phyloP scores from a whole-genome alignment of 2,888 invertebrate species.

The Zelleria hepariella region DNA sequence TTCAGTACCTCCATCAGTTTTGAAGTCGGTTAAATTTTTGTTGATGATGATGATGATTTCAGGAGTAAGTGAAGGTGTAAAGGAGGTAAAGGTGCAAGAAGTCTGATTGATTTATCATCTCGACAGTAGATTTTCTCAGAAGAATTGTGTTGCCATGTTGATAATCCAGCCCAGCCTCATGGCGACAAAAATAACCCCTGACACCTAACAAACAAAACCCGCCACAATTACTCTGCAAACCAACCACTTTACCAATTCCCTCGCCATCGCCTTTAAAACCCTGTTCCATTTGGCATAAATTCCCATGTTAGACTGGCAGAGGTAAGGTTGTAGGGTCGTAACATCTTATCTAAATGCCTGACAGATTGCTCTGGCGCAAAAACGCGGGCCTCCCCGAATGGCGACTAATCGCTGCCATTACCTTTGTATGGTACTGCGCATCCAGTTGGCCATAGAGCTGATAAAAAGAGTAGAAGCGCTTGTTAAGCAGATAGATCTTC shows the following conservation, averaged over 20 bases:
- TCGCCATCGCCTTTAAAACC: neutral
- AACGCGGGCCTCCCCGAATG: slow-evolving; percentile 14
- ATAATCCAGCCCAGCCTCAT: neutral
- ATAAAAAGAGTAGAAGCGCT: neutral
- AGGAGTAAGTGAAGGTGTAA: too few species aligned
- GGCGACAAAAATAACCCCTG: neutral
- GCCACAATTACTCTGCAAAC: neutral
- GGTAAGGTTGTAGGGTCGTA: neutral
- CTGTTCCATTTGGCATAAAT: neutral
- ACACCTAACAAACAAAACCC: neutral
- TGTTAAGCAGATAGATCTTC: too few species aligned
- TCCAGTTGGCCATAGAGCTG: neutral
- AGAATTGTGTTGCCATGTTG: too few species aligned
- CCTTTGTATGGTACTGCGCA: slow-evolving; percentile 18
- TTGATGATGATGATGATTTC: too few species aligned
- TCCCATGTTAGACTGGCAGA: neutral
- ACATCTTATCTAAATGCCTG: slow-evolving; percentile 7
- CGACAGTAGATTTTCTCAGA: too few species aligned
- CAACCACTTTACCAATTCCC: neutral
- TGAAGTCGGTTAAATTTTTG: too few species aligned
- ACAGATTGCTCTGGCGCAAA: slow-evolving; percentile 16
- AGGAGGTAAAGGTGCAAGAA: too few species aligned
- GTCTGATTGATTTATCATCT: too few species aligned
- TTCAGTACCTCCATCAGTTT: too few species aligned
- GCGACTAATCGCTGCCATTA: slow-evolving; percentile 25